Percentiles rank a stretch among this genome's conserved stretches.
Conservation (phyloP, 2,888 invertebrate species). For the Deroplatys truncata region DNA sequence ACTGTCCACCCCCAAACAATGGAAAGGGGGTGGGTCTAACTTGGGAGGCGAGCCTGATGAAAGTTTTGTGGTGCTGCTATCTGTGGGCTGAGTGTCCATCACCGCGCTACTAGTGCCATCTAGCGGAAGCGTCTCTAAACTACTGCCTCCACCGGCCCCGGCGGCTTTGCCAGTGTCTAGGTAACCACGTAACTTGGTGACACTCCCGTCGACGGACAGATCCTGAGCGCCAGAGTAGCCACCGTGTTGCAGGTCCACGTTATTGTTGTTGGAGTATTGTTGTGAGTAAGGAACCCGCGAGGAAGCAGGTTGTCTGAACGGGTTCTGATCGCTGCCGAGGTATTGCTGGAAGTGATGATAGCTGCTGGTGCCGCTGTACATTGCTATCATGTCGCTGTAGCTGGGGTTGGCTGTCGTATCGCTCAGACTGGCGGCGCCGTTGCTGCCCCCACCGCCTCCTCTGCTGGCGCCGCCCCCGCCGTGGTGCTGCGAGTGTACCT, state of each 20-base stretch:
- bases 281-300: conserved; percentile 12
- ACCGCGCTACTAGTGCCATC: background rate
- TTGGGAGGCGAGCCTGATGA: conserved; percentile 16
- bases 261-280: conserved; percentile 16
- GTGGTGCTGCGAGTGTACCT: background rate
- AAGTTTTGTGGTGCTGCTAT: background rate
- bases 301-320: background rate
- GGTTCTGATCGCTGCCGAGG: background rate
- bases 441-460: background rate
- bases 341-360: conserved; percentile 30
- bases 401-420: background rate
- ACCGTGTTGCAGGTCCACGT: background rate
- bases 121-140: background rate
- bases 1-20: conserved; percentile 33
- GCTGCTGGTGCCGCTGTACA: conserved; percentile 27
- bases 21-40: conserved; percentile 29
- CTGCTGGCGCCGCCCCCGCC: background rate
- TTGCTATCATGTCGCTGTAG: conserved; percentile 29
- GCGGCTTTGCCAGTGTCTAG: background rate
- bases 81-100: background rate
- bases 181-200: background rate
- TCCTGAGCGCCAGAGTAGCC: conserved; percentile 11
- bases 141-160: background rate
- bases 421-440: background rate
- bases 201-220: conserved; percentile 23